phyloP scores from a whole-genome alignment of 1,140 invertebrate species.

The Pachyrhynchus sulphureomaculatus region DNA sequence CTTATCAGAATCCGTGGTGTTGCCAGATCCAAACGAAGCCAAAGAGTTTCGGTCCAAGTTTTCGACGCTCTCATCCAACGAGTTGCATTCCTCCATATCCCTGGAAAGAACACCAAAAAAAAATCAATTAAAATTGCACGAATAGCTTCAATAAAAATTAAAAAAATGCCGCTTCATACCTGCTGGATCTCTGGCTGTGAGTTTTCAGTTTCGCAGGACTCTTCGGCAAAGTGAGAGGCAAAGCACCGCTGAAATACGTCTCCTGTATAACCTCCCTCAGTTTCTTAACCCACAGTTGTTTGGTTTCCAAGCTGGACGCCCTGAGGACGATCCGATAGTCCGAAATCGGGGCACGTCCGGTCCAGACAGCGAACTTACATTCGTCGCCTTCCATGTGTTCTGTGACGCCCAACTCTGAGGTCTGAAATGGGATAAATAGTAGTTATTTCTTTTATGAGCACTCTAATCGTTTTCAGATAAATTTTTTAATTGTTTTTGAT shows the following conservation, averaged over 20 bases:
- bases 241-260: conserved; percentile 83
- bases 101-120: too few relatives aligned
- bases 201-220: conserved; percentile 79
- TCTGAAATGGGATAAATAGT: conserved; percentile 61
- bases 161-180: too few relatives aligned
- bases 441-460: too few relatives aligned
- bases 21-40: conserved; percentile 91
- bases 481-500: too few relatives aligned
- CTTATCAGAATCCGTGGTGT: conserved; percentile 93
- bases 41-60: conserved; percentile 84
- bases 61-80: conserved; percentile 78
- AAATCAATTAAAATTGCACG: too few relatives aligned
- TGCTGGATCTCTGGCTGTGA: conserved; percentile 75
- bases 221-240: conserved; percentile 72
- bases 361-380: conserved; percentile 99
- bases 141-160: too few relatives aligned
- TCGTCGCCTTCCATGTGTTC: conserved; percentile 99
- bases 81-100: conserved; percentile 82
- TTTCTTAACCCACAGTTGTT: conserved; percentile 94
- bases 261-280: conserved; percentile 94
- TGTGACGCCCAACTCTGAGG: conserved; percentile 92
- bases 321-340: conserved; percentile 92
- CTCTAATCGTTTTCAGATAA: too few relatives aligned
- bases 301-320: conserved; percentile 85
- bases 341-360: conserved; percentile 87